Conservation (phyloP, 2,797 vertebrate genomes). For the Mareca penelope region DNA sequence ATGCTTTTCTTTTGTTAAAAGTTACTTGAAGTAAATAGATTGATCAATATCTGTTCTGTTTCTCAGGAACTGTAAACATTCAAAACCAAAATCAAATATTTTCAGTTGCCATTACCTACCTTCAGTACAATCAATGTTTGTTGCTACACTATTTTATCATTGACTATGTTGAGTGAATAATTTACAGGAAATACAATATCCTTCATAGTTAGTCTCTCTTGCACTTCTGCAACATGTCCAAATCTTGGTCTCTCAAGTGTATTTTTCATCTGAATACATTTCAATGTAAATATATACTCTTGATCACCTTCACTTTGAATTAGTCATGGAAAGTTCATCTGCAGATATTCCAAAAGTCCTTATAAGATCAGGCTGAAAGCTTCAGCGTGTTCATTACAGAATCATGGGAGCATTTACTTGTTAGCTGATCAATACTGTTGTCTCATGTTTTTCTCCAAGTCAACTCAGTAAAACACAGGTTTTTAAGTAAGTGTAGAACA, state of each 20-base stretch:
- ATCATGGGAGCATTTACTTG: not conserved
- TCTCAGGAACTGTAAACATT: not conserved
- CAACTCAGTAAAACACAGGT: not conserved
- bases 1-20: not conserved
- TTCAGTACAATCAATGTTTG: not conserved
- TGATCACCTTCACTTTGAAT: not conserved
- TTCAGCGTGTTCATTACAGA: not conserved
- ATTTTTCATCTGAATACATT: conserved; percentile 31
- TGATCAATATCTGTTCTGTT: not conserved
- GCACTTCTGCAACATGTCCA: not conserved
- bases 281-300: not conserved
- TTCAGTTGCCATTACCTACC: not conserved
- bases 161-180: not conserved
- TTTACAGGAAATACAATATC: not conserved
- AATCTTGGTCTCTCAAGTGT: not conserved
- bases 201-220: not conserved
- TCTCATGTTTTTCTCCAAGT: not conserved
- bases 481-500: not conserved
- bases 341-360: not conserved
- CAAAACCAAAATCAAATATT: not conserved
- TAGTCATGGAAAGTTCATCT: not conserved
- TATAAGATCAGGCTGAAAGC: not conserved
- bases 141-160: not conserved
- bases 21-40: not conserved
- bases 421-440: not conserved